These are phyloP conservation scores for Leptoclinus maculatus DNA, from an alignment of 2,797 vertebrate species.

Conservation along the genomic window DNA sequence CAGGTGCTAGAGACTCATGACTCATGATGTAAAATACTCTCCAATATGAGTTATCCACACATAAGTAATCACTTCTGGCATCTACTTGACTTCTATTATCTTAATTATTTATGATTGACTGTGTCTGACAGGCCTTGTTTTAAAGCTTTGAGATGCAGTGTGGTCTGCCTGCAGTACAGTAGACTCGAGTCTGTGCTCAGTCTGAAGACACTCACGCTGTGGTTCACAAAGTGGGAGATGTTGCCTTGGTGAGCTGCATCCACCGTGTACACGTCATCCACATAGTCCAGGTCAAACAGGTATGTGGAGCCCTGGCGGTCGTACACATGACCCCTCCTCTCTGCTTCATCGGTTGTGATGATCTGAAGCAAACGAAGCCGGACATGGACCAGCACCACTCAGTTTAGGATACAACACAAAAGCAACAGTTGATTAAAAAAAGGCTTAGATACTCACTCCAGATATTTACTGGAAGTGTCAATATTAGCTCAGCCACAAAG, in stretches of 20 bases:
- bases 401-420: neutral
- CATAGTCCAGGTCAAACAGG: slow-evolving; percentile 94
- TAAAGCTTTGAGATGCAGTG: neutral
- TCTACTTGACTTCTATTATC: neutral
- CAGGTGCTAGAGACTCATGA: neutral
- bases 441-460: neutral
- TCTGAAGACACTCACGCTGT: slow-evolving; percentile 87
- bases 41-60: neutral
- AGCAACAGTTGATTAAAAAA: neutral
- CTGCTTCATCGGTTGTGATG: slow-evolving; percentile 92
- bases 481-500: neutral
- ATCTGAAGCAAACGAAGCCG: slow-evolving; percentile 78
- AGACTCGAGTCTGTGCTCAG: neutral
- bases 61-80: too few relatives aligned
- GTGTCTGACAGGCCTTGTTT: neutral
- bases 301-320: slow-evolving; percentile 92
- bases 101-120: neutral
- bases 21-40: neutral
- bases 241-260: slow-evolving; percentile 93
- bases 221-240: slow-evolving; percentile 97
- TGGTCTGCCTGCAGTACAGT: too few relatives aligned
- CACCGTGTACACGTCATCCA: slow-evolving; percentile 94
- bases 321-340: slow-evolving; percentile 88
- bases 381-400: neutral
- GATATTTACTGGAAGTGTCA: neutral